Percentiles rank a stretch among this genome's conserved stretches.
These are phyloP conservation scores for Meloidogyne exigua DNA, from an alignment of 1,140 invertebrate species.

Conservation along the genomic window DNA sequence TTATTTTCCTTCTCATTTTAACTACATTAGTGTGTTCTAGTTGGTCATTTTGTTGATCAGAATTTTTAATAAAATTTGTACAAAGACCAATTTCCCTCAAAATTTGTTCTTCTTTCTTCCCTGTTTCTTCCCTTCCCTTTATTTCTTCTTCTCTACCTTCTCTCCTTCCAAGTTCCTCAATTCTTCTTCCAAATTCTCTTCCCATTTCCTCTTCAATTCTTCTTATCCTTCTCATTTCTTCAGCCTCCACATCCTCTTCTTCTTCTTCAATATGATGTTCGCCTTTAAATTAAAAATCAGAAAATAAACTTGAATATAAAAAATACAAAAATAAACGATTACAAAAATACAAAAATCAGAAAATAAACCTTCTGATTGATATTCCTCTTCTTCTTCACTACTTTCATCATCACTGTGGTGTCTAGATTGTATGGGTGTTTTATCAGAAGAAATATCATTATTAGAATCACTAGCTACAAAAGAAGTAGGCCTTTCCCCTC, in stretches of 20 bases:
- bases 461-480: conserved; percentile 55
- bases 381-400: conserved; percentile 27
- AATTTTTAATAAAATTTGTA: no score
- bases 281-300: no score
- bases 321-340: no score
- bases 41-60: no score
- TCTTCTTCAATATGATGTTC: conserved; percentile 24
- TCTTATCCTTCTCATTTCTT: neutral
- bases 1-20: neutral
- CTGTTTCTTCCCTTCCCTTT: neutral
- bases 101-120: neutral
- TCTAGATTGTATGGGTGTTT: conserved; percentile 51
- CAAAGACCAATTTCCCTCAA: no score
- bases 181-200: neutral
- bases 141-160: neutral
- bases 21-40: neutral
- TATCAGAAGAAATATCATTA: conserved; percentile 50
- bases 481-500: neutral
- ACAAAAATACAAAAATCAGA: no score
- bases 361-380: no score
- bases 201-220: conserved; percentile 12
- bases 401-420: conserved; percentile 55
- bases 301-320: no score
- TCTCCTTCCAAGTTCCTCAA: neutral
- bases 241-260: no score